Percentiles rank a stretch among this genome's conserved stretches.
Evolutionary conservation across 37 sponge, comb jelly and placozoan genomes (phyloP).

Genomic region (Oopsacas minuta): DNA sequence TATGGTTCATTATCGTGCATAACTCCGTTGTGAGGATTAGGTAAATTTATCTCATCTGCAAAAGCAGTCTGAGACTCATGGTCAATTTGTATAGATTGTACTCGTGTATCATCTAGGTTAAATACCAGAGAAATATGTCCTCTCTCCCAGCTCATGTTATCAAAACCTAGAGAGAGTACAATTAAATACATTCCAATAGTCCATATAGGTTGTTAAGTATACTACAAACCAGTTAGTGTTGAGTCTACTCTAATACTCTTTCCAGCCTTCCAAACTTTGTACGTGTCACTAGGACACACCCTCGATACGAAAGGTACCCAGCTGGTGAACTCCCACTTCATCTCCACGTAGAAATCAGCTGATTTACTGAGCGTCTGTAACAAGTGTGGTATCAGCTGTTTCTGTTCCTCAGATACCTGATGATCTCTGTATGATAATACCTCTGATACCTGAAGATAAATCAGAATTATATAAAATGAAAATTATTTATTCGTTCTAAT

Average conservation of each 20-base stretch:
- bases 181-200: too few relatives aligned
- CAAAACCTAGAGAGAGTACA: constrained; percentile 61
- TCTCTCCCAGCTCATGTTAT: constrained; percentile 66
- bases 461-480: too few relatives aligned
- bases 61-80: constrained; percentile 5
- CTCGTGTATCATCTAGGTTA: constrained; percentile 31
- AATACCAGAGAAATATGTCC: constrained; percentile 81
- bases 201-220: too few relatives aligned
- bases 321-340: constrained; percentile 98
- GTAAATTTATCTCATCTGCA: neutral
- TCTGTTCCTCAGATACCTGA: constrained; percentile 21
- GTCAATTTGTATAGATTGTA: neutral
- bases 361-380: constrained; percentile 47
- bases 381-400: constrained; percentile 48
- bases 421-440: constrained; percentile 47
- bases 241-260: constrained; percentile 4
- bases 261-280: constrained; percentile 96
- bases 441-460: constrained; percentile 12
- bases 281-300: constrained; percentile 96
- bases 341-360: constrained; percentile 92
- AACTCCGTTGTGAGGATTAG: neutral
- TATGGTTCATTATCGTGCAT: neutral
- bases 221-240: neutral
- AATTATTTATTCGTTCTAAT: neutral
- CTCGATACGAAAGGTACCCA: constrained; percentile 91